phyloP scores from a whole-genome alignment of 1,140 invertebrate species.

The Macrosteles quadrilineatus region DNA sequence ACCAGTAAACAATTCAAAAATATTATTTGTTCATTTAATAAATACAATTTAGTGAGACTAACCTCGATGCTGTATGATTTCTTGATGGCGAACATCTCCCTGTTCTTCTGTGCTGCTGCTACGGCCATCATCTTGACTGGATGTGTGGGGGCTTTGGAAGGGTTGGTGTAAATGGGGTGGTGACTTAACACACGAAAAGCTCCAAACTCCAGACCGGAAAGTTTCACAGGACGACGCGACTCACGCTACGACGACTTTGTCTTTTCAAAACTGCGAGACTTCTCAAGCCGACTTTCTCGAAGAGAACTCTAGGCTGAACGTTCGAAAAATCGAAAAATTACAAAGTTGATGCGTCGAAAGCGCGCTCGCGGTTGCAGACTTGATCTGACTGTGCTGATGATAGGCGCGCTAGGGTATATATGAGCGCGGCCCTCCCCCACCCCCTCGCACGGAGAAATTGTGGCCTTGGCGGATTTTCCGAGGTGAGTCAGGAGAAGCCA shows the following conservation, averaged over 20 bases:
- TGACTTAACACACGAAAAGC: slow-evolving; percentile 39
- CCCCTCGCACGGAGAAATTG: not conserved
- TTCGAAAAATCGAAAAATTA: slow-evolving; percentile 56
- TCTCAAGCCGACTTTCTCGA: slow-evolving; percentile 54
- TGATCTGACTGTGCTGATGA: slow-evolving; percentile 40
- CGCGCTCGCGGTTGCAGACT: slow-evolving; percentile 42
- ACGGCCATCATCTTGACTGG: slow-evolving; percentile 68
- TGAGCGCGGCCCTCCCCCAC: slow-evolving; percentile 46
- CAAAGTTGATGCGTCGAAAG: slow-evolving; percentile 51
- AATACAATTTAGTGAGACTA: no score
- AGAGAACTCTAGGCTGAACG: slow-evolving; percentile 50
- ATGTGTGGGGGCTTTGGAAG: not conserved
- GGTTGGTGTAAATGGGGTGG: slow-evolving; percentile 27
- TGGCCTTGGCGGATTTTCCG: slow-evolving; percentile 16
- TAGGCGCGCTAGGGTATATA: slow-evolving; percentile 51
- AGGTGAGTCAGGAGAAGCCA: no score
- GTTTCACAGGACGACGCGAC: not conserved
- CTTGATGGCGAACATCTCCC: slow-evolving; percentile 93
- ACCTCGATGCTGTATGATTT: slow-evolving; percentile 98
- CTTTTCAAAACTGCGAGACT: slow-evolving; percentile 53
- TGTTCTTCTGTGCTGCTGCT: slow-evolving; percentile 85
- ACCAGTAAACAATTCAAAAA: no score
- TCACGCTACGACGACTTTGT: slow-evolving; percentile 44
- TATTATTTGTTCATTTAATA: no score
- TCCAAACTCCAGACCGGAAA: slow-evolving; percentile 38